phyloP scores from a whole-genome alignment of 2,888 invertebrate genomes.

The Metellina segmentata region DNA sequence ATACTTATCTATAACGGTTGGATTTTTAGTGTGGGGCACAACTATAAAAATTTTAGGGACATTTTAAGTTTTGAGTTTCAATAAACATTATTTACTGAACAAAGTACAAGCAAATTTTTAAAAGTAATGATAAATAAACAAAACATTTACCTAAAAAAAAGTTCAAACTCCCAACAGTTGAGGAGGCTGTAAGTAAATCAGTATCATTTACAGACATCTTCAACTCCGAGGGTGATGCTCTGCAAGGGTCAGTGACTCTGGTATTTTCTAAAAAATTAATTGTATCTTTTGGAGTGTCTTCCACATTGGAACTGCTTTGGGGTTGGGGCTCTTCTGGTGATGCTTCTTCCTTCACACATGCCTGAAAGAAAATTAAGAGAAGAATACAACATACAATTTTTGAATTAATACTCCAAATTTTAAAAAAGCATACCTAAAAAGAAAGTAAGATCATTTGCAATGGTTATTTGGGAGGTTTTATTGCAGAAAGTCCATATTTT shows the following conservation, averaged over 20 bases:
- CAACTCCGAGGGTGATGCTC: constrained; percentile 27
- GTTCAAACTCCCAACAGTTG: constrained; percentile 74
- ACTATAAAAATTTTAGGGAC: too few relatives aligned
- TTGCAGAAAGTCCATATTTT: too few relatives aligned
- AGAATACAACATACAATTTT: background rate
- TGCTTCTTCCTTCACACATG: constrained; percentile 43
- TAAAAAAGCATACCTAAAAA: background rate
- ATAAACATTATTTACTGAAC: background rate
- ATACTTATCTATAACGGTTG: too few relatives aligned
- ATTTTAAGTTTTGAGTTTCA: too few relatives aligned
- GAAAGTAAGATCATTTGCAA: too few relatives aligned
- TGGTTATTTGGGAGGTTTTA: too few relatives aligned
- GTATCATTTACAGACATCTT: constrained; percentile 48
- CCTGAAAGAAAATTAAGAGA: constrained; percentile 4
- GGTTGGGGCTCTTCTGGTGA: constrained; percentile 4
- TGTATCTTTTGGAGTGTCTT: constrained; percentile 51
- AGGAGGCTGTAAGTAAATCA: constrained; percentile 24
- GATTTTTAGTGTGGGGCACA: too few relatives aligned
- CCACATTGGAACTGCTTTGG: constrained; percentile 10
- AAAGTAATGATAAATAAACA: background rate
- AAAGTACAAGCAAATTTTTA: background rate
- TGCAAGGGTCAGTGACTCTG: constrained; percentile 72
- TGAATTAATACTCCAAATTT: background rate
- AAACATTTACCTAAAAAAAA: constrained; percentile 73
- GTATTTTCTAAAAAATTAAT: constrained; percentile 70